Conservation (phyloP, 2,888 invertebrate genomes). For the Lasiommata megera region DNA sequence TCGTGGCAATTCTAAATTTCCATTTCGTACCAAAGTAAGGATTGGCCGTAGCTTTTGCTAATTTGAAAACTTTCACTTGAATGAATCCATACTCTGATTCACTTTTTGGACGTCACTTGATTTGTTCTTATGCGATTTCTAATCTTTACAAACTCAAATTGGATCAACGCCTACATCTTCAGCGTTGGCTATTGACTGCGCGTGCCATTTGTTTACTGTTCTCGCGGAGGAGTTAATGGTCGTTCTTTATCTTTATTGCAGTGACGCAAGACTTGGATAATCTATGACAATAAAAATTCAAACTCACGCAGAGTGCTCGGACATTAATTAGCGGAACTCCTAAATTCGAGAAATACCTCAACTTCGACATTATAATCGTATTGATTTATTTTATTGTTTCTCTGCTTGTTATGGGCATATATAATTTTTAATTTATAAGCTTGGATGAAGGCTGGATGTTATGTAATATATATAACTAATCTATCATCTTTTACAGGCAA, state of each 20-base stretch:
- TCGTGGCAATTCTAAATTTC: no score
- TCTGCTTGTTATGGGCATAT: not conserved
- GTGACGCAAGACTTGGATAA: conserved; percentile 35
- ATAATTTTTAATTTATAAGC: no score
- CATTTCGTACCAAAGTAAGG: no score
- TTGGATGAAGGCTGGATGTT: no score
- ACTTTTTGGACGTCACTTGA: no score
- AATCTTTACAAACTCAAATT: conserved; percentile 1
- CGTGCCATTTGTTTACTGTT: conserved; percentile 40
- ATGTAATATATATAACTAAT: no score
- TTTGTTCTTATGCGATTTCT: not conserved
- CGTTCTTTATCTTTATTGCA: conserved; percentile 47
- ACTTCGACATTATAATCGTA: conserved; percentile 19
- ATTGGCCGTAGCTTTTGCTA: no score
- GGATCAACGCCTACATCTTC: conserved; percentile 3
- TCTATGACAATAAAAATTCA: conserved; percentile 29
- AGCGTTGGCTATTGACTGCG: conserved; percentile 19
- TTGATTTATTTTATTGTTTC: conserved; percentile 20
- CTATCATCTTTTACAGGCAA: no score
- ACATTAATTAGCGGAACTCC: conserved; percentile 36
- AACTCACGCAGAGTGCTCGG: conserved; percentile 33
- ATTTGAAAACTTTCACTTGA: no score
- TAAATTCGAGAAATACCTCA: conserved; percentile 34
- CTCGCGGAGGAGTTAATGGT: conserved; percentile 45
- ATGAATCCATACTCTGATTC: no score